Evolutionary conservation across 2,797 vertebrate genomes (phyloP).

Genomic region (Chaetodon trifasciatus): DNA sequence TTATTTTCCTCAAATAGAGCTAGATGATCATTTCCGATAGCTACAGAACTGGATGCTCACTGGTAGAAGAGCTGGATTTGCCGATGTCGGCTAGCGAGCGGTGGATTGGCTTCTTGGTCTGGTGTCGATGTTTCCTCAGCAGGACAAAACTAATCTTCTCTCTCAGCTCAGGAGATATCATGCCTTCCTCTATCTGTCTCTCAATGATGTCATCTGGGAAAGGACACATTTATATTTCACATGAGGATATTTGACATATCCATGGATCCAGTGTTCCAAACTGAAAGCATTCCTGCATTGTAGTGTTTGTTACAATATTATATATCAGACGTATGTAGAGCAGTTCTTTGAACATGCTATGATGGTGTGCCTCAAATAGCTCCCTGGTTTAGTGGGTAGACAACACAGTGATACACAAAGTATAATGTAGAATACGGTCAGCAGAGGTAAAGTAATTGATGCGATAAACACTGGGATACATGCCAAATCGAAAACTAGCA

Average conservation of each 20-base stretch:
- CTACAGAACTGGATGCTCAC: conserved; percentile 50
- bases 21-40: not conserved
- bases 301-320: not conserved
- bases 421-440: not conserved
- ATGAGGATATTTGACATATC: not conserved
- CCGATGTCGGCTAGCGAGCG: conserved; percentile 94
- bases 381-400: not conserved
- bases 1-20: not conserved
- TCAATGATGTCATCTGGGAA: conserved; percentile 93
- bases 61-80: conserved; percentile 88
- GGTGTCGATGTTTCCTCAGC: conserved; percentile 95
- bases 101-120: conserved; percentile 98
- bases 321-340: no score
- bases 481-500: not conserved
- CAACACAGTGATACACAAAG: not conserved
- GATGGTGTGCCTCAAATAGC: no score
- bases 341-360: no score
- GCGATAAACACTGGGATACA: not conserved
- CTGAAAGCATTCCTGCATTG: not conserved
- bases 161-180: conserved; percentile 90
- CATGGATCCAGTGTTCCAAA: not conserved
- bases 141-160: conserved; percentile 95
- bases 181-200: conserved; percentile 92
- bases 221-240: conserved; percentile 14
- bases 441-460: not conserved